These are phyloP conservation scores for Drosophila eohydei DNA, from an alignment of 2,888 invertebrate genomes.

Conservation along the genomic window DNA sequence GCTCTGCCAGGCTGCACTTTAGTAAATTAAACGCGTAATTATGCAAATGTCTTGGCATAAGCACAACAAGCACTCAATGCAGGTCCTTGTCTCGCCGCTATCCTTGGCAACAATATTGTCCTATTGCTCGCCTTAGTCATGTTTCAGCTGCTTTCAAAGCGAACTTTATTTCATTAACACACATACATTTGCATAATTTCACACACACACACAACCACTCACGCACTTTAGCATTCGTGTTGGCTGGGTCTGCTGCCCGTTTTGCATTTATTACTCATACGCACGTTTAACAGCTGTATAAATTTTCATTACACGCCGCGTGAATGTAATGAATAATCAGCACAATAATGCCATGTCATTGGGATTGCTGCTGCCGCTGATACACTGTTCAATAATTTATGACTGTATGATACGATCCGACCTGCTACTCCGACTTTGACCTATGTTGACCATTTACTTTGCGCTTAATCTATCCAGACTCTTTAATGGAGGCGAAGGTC, in stretches of 20 bases:
- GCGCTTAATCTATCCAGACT: constrained; percentile 15
- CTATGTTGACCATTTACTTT: constrained; percentile 2
- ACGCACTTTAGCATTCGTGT: constrained; percentile 6
- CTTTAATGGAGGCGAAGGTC: constrained; percentile 17
- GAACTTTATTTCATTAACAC: constrained; percentile 78
- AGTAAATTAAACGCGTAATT: constrained; percentile 78
- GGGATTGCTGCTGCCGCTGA: constrained; percentile 11
- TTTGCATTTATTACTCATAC: constrained; percentile 77
- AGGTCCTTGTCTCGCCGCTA: constrained; percentile 13
- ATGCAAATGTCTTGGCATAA: constrained; percentile 77
- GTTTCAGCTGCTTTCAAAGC: constrained; percentile 70
- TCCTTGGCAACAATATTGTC: constrained; percentile 40
- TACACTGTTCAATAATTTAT: constrained; percentile 37
- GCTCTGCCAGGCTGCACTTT: constrained; percentile 66
- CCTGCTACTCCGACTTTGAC: constrained; percentile 2
- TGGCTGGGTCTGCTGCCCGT: constrained; percentile 23
- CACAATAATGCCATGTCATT: constrained; percentile 52
- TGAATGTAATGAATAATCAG: constrained; percentile 75
- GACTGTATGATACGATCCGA: constrained; percentile 3
- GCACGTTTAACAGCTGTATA: constrained; percentile 75
- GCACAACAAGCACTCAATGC: constrained; percentile 71
- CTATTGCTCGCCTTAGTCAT: constrained; percentile 38
- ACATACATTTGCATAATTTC: constrained; percentile 74
- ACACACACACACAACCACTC: constrained; percentile 15
- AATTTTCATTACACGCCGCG: constrained; percentile 69